These are phyloP conservation scores for Gambusia yucatana DNA, from an alignment of 2,797 vertebrate genomes.

Conservation along the genomic window DNA sequence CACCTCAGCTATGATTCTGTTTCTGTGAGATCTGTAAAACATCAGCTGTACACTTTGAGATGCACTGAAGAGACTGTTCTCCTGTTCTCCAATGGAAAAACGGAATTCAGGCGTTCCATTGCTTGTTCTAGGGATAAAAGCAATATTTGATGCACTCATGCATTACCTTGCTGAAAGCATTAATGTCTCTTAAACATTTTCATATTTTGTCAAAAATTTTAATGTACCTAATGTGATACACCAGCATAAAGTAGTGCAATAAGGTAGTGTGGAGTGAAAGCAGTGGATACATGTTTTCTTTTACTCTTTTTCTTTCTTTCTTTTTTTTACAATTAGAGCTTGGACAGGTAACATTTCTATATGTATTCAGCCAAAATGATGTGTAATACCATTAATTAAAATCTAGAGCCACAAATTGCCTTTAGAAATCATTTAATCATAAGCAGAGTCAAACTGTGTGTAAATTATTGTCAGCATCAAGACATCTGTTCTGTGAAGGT, in stretches of 20 bases:
- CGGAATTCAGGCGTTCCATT: too few species aligned
- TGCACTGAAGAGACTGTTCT: not conserved
- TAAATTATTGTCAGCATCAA: not conserved
- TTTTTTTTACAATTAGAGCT: not conserved
- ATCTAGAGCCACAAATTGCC: not conserved
- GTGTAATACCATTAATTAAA: not conserved
- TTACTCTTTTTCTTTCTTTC: too few species aligned
- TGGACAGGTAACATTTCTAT: not conserved
- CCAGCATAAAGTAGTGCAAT: not conserved
- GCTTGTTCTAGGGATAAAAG: not conserved
- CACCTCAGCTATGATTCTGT: not conserved
- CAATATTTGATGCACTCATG: not conserved
- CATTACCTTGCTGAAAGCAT: not conserved
- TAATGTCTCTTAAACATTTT: not conserved
- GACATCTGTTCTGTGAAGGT: not conserved
- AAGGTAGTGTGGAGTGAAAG: not conserved
- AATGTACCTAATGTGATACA: not conserved
- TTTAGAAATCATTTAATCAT: not conserved
- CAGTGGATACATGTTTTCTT: not conserved
- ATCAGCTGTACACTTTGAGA: not conserved
- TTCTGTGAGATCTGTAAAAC: not conserved
- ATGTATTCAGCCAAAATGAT: not conserved
- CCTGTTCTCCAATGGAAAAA: too few species aligned
- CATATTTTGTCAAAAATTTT: not conserved
- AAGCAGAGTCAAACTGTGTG: not conserved